Base-by-base conservation (phyloP, 64 coral and sea anemone genomes). In the Trachythela sp. region DNA sequence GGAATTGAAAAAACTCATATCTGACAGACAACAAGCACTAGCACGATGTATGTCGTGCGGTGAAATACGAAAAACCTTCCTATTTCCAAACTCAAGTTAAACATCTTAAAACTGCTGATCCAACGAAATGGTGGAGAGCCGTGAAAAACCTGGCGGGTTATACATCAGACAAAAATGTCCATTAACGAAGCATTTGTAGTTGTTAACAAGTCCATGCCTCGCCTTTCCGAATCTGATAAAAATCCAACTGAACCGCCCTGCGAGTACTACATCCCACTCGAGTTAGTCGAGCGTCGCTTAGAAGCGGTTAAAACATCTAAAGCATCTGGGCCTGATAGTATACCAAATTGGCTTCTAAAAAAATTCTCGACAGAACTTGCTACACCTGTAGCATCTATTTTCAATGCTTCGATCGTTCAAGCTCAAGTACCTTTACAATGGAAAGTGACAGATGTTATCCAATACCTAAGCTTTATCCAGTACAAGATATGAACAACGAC, bases 111-210 rank as follows among this genome's bases (percentile, higher is more conserved):
- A 83, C 88, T 84, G 88, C 88, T 72, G 83, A 0, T 72, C 88
- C 88, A 15, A 34, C 70, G 77, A 89, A 89, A 89, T 83, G 70
- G 70, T 40, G 76, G 77, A 58, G 83, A 84, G 76, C 48, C 9
- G 32, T 90, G 77, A 90, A 90, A 90, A 90, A 43, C 22, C 40
- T 90, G 22, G 88, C 76, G 58, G 88, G 75, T 84, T 84, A 84
- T 20, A 90, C 77, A 42, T 72, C 48, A 59, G 88, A 58, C 75
- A 84, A 90, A 35, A 27, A 90, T 5, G 76, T 90, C 35, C 76
- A 90, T 48, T 90, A 89, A 89, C 80, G 75, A 89, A 89, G 88
- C 75, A 31, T 89, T 89, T 89, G 88, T 89, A 52, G 48, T 80
- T 34, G 88, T 89, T 51, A 5, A 83, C 52, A 89, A 45, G 30